These are phyloP conservation scores for Clinocottus analis DNA, from an alignment of 2,113 vertebrate species.

Conservation along the genomic window DNA sequence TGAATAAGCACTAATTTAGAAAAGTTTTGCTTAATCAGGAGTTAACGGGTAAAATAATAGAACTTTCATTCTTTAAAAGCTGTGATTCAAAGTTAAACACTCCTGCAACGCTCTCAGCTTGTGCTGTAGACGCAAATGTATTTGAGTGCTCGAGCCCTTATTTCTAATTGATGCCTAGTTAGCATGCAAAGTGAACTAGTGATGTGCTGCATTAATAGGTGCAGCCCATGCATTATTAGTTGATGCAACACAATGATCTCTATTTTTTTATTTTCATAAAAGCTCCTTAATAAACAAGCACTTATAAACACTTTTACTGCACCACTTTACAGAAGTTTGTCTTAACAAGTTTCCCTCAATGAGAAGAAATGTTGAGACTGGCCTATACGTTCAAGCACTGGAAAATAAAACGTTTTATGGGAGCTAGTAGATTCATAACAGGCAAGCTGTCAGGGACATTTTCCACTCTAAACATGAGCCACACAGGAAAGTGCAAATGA, in stretches of 20 bases:
- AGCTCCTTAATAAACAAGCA: constrained; percentile 66
- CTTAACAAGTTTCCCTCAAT: constrained; percentile 72
- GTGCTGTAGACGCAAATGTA: constrained; percentile 7
- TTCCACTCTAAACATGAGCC: constrained; percentile 72
- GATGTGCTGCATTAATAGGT: constrained; percentile 27
- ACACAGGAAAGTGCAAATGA: constrained; percentile 70
- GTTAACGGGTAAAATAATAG: constrained; percentile 40
- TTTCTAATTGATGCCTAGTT: background rate
- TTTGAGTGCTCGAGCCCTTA: background rate
- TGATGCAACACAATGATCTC: constrained; percentile 61
- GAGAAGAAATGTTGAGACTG: constrained; percentile 56
- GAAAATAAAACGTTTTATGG: constrained; percentile 67
- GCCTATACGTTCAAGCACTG: constrained; percentile 27
- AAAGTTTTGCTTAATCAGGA: constrained; percentile 58
- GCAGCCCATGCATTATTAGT: constrained; percentile 19
- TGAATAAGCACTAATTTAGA: constrained; percentile 51
- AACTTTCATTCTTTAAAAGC: constrained; percentile 41
- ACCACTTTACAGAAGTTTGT: constrained; percentile 67
- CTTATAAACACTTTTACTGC: constrained; percentile 74
- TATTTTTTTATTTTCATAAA: constrained; percentile 67
- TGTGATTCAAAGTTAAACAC: constrained; percentile 27
- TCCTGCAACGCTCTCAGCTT: background rate
- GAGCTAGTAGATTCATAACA: constrained; percentile 74
- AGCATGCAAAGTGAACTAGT: constrained; percentile 1
- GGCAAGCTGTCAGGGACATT: constrained; percentile 68